These are phyloP conservation scores for Cerastis leucographa DNA, from an alignment of 2,888 invertebrate genomes.

Conservation along the genomic window DNA sequence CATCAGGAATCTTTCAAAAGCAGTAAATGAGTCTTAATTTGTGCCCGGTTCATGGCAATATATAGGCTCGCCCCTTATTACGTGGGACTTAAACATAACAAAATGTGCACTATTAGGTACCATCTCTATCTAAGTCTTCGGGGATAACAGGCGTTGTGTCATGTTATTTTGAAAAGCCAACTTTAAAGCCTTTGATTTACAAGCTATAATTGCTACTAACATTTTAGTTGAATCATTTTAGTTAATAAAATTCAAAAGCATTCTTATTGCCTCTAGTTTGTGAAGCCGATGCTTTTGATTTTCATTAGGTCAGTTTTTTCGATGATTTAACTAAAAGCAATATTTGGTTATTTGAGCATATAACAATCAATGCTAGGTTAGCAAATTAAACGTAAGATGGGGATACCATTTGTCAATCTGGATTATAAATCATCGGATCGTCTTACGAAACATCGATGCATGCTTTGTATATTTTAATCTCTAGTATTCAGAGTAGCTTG, in stretches of 20 bases:
- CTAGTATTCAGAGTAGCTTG: not conserved
- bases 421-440: not conserved
- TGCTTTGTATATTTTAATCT: slow-evolving; percentile 26
- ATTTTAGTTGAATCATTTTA: not conserved
- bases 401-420: not conserved
- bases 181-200: not conserved
- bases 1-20: too few species aligned
- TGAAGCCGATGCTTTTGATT: not conserved
- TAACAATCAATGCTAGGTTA: not conserved
- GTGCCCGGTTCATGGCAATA: too few species aligned
- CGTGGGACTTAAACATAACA: too few species aligned
- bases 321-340: too few species aligned
- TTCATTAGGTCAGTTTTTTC: not conserved
- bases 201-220: not conserved
- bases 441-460: slow-evolving; percentile 9
- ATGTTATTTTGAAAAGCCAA: not conserved
- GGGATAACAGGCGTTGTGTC: too few species aligned
- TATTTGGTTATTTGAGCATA: not conserved
- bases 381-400: not conserved
- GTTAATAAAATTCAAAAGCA: not conserved
- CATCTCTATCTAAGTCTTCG: too few species aligned
- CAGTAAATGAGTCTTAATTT: too few species aligned
- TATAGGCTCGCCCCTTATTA: too few species aligned
- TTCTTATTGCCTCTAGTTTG: not conserved
- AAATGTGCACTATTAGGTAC: too few species aligned